Base-by-base conservation (phyloP, 2,888 invertebrate genomes). In the Parasteatoda lunata region DNA sequence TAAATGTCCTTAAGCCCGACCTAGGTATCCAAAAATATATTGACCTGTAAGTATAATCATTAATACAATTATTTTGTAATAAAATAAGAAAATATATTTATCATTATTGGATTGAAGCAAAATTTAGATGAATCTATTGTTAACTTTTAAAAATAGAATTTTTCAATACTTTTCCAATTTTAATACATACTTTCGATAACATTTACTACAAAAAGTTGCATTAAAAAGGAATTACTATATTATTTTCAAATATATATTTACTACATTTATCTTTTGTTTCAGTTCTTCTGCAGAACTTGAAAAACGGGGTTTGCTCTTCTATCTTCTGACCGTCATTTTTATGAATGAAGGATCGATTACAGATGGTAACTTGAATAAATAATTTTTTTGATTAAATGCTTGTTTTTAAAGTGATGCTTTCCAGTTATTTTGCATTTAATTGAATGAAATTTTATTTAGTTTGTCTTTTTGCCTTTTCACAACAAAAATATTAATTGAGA, bases 301-400 rank as follows among this genome's bases (percentile, higher is more conserved):
- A 30, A 75, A 79, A 9, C 75, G 70, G 52, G 84, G 79, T 15
- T 51, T 85, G 11, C 51, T 76, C 3, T 76, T 79, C 13, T 76
- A 59, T 5, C 51, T 85, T 7, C 68, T 85, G 5, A 66, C 84
- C 4, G 45, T 79, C 5, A 85, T 85, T 76, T 85, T 76, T 47
- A 85, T 85, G 84, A 85, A 85, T 75, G 79, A 76, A 79, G 79
- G 79, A 75, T 52, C 49, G 9, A 85, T 85, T 4, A 11, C 45
- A 13, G 84, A 85, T 79, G 75, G 84, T 79, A 51, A 54, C 7
- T 64, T 8, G 11, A 65, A 30, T 66, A 75, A 30, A 52, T n/a
- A 66, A 52, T 59, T 4, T 47, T 48, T 13, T 15, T 6, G 52
- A 15, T 7, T 15, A n/a, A 13, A 11, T 0, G 3, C 48, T n/a